These are phyloP conservation scores for Poeciliopsis presidionis DNA, from an alignment of 2,797 vertebrate species.

Conservation along the genomic window DNA sequence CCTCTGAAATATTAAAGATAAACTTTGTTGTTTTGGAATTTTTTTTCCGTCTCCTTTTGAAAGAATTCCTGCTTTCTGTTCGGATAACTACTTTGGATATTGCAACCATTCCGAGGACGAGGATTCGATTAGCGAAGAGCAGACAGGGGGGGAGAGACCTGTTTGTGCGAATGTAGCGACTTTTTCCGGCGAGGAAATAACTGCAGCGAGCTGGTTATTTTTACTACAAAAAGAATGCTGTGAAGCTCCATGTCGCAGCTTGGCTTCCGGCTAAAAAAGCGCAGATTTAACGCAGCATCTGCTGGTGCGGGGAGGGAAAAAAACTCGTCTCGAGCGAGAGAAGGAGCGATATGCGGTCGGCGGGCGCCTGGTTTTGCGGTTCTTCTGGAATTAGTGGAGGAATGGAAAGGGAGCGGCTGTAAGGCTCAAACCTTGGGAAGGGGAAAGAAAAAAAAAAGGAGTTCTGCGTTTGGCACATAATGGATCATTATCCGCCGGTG, in stretches of 20 bases:
- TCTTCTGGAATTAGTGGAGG: conserved; percentile 71
- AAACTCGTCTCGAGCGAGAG: conserved; percentile 31
- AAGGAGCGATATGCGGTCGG: conserved; percentile 56
- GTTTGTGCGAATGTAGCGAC: conserved; percentile 46
- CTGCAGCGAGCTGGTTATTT: conserved; percentile 52
- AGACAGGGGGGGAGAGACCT: conserved; percentile 10
- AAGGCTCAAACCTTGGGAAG: conserved; percentile 41
- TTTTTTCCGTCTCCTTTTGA: not conserved
- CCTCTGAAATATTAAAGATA: not conserved
- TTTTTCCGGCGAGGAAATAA: conserved; percentile 52
- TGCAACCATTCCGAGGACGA: conserved; percentile 36
- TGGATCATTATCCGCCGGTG: conserved; percentile 58
- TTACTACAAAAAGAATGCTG: conserved; percentile 64
- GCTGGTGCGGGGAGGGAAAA: conserved; percentile 15
- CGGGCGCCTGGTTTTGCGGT: conserved; percentile 51
- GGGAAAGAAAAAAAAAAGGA: conserved; percentile 7
- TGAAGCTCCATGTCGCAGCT: conserved; percentile 55
- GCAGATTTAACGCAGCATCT: conserved; percentile 53
- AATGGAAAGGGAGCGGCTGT: conserved; percentile 68
- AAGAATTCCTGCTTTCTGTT: conserved; percentile 10
- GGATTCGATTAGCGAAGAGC: conserved; percentile 26
- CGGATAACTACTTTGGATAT: conserved; percentile 21
- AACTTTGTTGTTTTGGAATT: conserved; percentile 42
- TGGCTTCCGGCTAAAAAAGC: conserved; percentile 47
- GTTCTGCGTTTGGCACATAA: conserved; percentile 35